Percentiles rank a stretch among this genome's conserved stretches.
phyloP scores from a whole-genome alignment of 1,140 invertebrate species.

The Trigoniulus corallinus region DNA sequence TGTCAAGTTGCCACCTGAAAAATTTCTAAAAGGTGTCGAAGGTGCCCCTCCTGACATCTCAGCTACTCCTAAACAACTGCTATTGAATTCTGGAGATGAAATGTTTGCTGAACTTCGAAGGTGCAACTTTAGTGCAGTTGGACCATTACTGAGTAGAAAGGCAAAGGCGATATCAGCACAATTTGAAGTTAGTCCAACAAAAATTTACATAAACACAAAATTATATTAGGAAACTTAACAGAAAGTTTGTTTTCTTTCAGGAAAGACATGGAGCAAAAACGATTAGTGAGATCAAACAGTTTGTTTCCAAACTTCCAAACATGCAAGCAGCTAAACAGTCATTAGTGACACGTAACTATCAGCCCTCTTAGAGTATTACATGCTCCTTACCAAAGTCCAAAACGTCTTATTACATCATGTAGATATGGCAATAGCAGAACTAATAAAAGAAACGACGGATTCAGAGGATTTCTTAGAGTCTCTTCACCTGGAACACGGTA shows the following conservation, averaged over 20 bases:
- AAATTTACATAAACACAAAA: slow-evolving; percentile 1
- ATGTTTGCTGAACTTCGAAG: slow-evolving; percentile 78
- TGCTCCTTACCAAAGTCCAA: background rate
- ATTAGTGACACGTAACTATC: slow-evolving; percentile 44
- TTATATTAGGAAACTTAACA: too few relatives aligned
- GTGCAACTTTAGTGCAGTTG: slow-evolving; percentile 86
- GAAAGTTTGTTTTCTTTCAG: slow-evolving; percentile 15
- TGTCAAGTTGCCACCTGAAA: slow-evolving; percentile 56
- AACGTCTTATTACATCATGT: too few relatives aligned
- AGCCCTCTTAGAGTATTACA: background rate
- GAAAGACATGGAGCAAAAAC: slow-evolving; percentile 70
- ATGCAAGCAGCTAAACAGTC: slow-evolving; percentile 73
- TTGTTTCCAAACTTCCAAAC: slow-evolving; percentile 75
- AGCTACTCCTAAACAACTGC: slow-evolving; percentile 60
- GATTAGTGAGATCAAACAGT: slow-evolving; percentile 82
- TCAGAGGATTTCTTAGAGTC: slow-evolving; percentile 44
- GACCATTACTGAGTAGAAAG: slow-evolving; percentile 64
- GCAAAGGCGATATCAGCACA: slow-evolving; percentile 67
- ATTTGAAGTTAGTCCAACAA: slow-evolving; percentile 39
- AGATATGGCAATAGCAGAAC: slow-evolving; percentile 59
- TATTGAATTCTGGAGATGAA: slow-evolving; percentile 78
- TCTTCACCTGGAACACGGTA: slow-evolving; percentile 54
- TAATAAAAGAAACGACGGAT: slow-evolving; percentile 52
- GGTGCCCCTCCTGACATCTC: slow-evolving; percentile 36
- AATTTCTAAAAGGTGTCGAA: slow-evolving; percentile 52